Evolutionary conservation across 2,888 invertebrate genomes (phyloP).

Genomic region (Ophioninae sp.): DNA sequence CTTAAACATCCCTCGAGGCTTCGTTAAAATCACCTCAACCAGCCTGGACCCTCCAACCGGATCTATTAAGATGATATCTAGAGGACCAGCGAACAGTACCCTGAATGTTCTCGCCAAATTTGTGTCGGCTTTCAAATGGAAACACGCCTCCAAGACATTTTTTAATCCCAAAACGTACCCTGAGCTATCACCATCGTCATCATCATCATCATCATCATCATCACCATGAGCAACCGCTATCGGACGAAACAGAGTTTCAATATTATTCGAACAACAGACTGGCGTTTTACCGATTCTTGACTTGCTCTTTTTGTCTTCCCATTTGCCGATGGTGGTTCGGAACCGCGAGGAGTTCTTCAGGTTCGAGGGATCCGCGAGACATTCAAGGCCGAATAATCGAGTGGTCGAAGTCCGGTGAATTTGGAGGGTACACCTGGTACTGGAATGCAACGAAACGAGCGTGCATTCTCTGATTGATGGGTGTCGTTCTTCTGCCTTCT

Average conservation of each 20-base stretch:
- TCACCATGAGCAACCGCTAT: too few species aligned
- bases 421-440: constrained; percentile 65
- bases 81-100: constrained; percentile 35
- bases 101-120: constrained; percentile 36
- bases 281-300: too few species aligned
- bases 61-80: constrained; percentile 60
- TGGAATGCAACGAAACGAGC: constrained; percentile 61
- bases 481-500: constrained; percentile 68
- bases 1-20: constrained; percentile 74
- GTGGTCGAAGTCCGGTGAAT: constrained; percentile 27
- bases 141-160: too few species aligned
- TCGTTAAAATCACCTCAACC: constrained; percentile 72
- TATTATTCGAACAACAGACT: too few species aligned
- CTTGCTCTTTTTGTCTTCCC: not conserved
- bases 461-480: constrained; percentile 75
- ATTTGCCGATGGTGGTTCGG: constrained; percentile 38
- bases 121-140: constrained; percentile 22
- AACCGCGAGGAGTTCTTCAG: constrained; percentile 38
- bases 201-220: too few species aligned
- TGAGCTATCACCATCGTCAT: too few species aligned
- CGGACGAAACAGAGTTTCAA: too few species aligned
- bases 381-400: constrained; percentile 60
- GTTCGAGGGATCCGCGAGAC: constrained; percentile 45
- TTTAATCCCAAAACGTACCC: too few species aligned
- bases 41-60: constrained; percentile 52